Base-by-base conservation (phyloP, 2,797 vertebrate species). In the Margarornis squamiger region DNA sequence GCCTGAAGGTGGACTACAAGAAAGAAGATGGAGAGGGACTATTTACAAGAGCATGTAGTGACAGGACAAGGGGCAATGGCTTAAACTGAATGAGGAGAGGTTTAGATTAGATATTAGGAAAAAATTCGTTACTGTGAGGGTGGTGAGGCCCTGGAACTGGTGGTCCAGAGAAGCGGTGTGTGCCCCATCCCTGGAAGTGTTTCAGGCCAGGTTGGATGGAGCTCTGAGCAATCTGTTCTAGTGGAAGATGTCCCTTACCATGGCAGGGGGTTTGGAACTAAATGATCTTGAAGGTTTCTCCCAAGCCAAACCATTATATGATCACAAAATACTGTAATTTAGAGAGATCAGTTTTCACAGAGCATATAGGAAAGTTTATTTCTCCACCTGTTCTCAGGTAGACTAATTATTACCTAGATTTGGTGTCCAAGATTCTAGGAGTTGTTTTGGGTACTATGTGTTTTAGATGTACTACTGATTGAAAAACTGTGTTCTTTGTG, bases 111-210 rank as follows among this genome's bases (percentile, higher is more conserved):
- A 10, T 46, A 10, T 39, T 22, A 34, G 16, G 13, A 36, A 6
- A 24, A 23, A 17, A 1, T 0, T 57, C 29, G 45, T 0, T 49
- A 10, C 43, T 76, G 49, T 71, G n/a, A 45, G 29, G 3, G 8
- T 39, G 12, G 1, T 38, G 14, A 57, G n/a, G 14, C 0, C 0
- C 9, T 18, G 38, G 24, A 39, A 30, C 39, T 26, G 0, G 1
- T 12, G 30, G 17, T 12, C 5, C 30, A 27, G 26, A 88, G 26
- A 41, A 54, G 12, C 14, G 61, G 30, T 22, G 30, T 20, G 3
- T 58, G 8, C 3, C 12, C 1, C 23, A 22, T 70, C 14, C 12
- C 12, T 59, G 39, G 26, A 27, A 90, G 12, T 77, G 18, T 34
- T 46, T n/a, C 30, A 52, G 26, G 12, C 8, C 26, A 24, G 12